Percentiles rank a stretch among this genome's conserved stretches.
Evolutionary conservation across 2,797 vertebrate genomes (phyloP).

Genomic region (Triplophysa bombifrons): DNA sequence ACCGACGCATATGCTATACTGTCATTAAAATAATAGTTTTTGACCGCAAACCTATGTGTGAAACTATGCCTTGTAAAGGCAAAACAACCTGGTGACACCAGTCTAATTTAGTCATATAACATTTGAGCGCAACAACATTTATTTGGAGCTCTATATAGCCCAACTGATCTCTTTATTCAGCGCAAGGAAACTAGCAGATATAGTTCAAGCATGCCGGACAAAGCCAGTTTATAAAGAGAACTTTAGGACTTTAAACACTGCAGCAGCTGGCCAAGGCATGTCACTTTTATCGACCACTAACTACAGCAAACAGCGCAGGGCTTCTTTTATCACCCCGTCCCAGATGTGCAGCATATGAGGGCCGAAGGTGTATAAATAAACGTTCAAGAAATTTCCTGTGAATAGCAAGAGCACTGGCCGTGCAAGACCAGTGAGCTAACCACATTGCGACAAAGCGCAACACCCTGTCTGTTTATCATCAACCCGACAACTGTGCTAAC

Average conservation of each 20-base stretch:
- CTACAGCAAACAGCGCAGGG: slow-evolving; percentile 44
- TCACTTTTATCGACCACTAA: slow-evolving; percentile 47
- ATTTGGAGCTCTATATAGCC: slow-evolving; percentile 45
- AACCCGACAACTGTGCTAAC: slow-evolving; percentile 65
- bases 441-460: slow-evolving; percentile 52
- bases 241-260: slow-evolving; percentile 20
- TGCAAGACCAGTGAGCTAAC: slow-evolving; percentile 51
- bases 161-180: slow-evolving; percentile 55
- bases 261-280: slow-evolving; percentile 42
- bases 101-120: neutral
- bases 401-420: slow-evolving; percentile 59
- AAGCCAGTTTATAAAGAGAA: slow-evolving; percentile 45
- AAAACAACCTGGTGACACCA: neutral
- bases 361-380: slow-evolving; percentile 65
- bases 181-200: slow-evolving; percentile 34
- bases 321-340: slow-evolving; percentile 45
- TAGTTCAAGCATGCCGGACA: slow-evolving; percentile 33
- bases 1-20: neutral
- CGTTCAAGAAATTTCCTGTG: slow-evolving; percentile 62
- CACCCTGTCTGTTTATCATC: slow-evolving; percentile 62
- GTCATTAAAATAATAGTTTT: neutral
- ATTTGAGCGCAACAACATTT: slow-evolving; percentile 21
- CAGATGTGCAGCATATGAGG: slow-evolving; percentile 69
- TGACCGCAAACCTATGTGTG: neutral
- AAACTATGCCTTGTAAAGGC: neutral